These are phyloP conservation scores for Sparidentex hasta DNA, from an alignment of 2,797 vertebrate genomes.

Conservation along the genomic window DNA sequence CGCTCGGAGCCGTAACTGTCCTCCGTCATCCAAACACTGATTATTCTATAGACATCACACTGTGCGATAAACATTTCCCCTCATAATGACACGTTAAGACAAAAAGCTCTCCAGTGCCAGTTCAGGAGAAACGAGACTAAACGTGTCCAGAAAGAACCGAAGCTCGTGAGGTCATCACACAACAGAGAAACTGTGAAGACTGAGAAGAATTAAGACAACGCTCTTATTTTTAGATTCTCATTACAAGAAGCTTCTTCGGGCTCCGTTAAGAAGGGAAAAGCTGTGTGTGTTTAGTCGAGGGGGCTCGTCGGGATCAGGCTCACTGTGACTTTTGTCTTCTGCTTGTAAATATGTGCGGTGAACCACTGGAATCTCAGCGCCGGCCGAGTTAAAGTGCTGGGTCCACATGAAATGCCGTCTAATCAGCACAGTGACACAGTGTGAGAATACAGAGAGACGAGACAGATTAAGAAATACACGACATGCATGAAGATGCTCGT, in stretches of 20 bases:
- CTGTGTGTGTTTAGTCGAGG: constrained; percentile 47
- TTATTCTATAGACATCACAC: too few species aligned
- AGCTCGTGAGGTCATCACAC: not conserved
- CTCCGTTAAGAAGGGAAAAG: constrained; percentile 40
- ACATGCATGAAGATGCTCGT: constrained; percentile 20
- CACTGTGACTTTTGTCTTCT: constrained; percentile 66
- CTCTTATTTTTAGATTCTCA: too few species aligned
- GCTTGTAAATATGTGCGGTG: constrained; percentile 72
- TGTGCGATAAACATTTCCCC: too few species aligned
- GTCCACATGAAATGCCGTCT: constrained; percentile 42
- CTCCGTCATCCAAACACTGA: too few species aligned
- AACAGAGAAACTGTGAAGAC: not conserved
- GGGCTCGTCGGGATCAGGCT: constrained; percentile 18
- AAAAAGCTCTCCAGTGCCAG: too few species aligned
- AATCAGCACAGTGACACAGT: constrained; percentile 52
- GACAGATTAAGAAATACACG: constrained; percentile 13
- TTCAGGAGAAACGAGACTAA: not conserved
- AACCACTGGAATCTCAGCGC: constrained; percentile 69
- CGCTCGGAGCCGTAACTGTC: too few species aligned
- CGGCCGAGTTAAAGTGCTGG: constrained; percentile 39
- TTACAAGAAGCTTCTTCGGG: too few species aligned
- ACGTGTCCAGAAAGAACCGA: too few species aligned
- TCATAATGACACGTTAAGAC: too few species aligned
- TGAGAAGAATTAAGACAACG: too few species aligned
- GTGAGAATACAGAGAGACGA: not conserved